Base-by-base conservation (phyloP, 2,888 invertebrate genomes). In the Drosophila trichaetosa region DNA sequence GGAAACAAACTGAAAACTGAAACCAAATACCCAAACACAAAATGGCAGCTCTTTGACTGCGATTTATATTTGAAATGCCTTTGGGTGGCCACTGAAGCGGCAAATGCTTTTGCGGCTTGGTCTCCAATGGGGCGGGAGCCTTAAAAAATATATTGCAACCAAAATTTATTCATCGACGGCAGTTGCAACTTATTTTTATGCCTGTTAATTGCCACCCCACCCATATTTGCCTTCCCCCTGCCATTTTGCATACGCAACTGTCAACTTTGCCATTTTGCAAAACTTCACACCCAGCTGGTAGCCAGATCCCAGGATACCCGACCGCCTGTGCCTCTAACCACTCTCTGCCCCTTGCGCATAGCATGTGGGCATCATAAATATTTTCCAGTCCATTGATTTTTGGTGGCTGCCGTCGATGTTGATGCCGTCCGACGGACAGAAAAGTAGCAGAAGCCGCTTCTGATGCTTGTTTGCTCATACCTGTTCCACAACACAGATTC, bases 341-440 rank as follows among this genome's bases (percentile, higher is more conserved):
- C 34, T 4, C 31, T 34, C n/a, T 38, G 27, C 10, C 42, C 53
- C 46, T 67, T 75, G 46, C 21, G 8, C 46, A 24, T 46, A 46
- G 46, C 46, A 69, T 82, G 83, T 80, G 86, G 82, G 74, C 86
- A 88, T 86, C 86, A 87, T 87, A 87, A 87, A 87, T 87, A 87
- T 87, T 87, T 87, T 87, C 86, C 86, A 79, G 86, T 73, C 86
- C 88, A 87, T 87, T 87, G 86, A 87, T 87, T 88, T 88, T 86
- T 73, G 83, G 83, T 83, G 88, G 86, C 76, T 87, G 76, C 71
- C 77, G 72, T 74, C 81, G 77, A 76, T 85, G 85, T 73, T 87
- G 85, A 82, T 85, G 84, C 82, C 82, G 85, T 79, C 68, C 71
- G 73, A 60, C 66, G 54, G 65, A 57, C 52, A 54, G 48, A 63